Percentiles rank a stretch among this genome's conserved stretches.
phyloP scores from a whole-genome alignment of 2,888 invertebrate species.

The Stenodera caucasica region DNA sequence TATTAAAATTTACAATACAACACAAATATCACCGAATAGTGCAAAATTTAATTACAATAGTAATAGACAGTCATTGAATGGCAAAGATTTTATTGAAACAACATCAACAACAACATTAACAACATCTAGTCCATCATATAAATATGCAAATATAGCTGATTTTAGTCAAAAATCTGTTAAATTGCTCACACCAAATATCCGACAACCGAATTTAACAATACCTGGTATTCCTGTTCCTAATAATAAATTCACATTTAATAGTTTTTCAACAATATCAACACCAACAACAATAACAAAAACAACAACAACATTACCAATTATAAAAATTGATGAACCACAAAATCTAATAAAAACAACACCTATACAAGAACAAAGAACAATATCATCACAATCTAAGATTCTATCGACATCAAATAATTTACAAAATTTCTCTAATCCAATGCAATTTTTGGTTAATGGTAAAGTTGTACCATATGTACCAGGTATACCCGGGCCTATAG shows the following conservation, averaged over 20 bases:
- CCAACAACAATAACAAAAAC: not conserved
- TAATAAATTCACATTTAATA: slow-evolving; percentile 30
- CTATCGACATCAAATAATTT: slow-evolving; percentile 49
- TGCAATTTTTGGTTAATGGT: slow-evolving; percentile 63
- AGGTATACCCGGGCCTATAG: slow-evolving; percentile 80
- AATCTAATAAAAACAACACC: slow-evolving; percentile 13
- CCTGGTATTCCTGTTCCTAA: slow-evolving; percentile 43
- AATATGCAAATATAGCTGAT: slow-evolving; percentile 52
- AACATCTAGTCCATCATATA: slow-evolving; percentile 32
- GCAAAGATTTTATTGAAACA: not conserved
- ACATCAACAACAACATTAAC: not conserved
- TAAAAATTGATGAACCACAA: slow-evolving; percentile 19
- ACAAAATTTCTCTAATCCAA: slow-evolving; percentile 56
- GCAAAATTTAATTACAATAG: slow-evolving; percentile 8
- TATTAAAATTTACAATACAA: slow-evolving; percentile 47
- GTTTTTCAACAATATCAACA: not conserved
- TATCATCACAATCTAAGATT: slow-evolving; percentile 35
- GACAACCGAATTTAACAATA: slow-evolving; percentile 49
- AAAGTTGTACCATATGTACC: slow-evolving; percentile 84
- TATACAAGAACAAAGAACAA: slow-evolving; percentile 26
- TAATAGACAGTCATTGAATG: not conserved
- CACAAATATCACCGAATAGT: slow-evolving; percentile 42
- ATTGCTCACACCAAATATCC: slow-evolving; percentile 53
- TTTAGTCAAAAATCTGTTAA: slow-evolving; percentile 55
- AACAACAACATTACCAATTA: not conserved